Conservation (phyloP, 2,113 vertebrate genomes). For the Atrichornis clamosus region DNA sequence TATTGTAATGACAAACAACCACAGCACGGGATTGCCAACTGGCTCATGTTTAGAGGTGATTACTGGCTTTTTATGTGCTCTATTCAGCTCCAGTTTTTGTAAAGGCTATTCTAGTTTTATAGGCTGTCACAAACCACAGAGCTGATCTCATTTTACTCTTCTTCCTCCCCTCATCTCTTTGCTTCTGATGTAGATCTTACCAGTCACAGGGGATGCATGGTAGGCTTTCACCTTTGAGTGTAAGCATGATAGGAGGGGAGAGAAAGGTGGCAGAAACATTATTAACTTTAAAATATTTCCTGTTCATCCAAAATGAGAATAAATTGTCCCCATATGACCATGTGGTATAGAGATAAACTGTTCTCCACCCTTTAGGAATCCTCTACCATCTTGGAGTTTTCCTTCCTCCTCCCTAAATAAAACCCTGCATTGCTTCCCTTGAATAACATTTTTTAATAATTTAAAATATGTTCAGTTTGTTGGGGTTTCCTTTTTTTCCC, state of each 20-base stretch:
- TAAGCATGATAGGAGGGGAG: constrained; percentile 19
- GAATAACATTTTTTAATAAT: constrained; percentile 3
- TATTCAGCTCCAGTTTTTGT: background rate
- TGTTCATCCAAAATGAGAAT: constrained; percentile 55
- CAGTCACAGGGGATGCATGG: constrained; percentile 1
- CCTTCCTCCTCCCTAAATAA: constrained; percentile 1
- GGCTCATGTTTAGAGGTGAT: background rate
- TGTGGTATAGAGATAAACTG: background rate
- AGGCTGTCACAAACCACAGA: constrained; percentile 32
- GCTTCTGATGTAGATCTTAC: constrained; percentile 43
- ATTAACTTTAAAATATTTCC: constrained; percentile 67
- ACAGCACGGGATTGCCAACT: background rate
- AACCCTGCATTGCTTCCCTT: background rate
- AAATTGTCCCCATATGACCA: constrained; percentile 55
- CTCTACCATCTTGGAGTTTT: background rate
- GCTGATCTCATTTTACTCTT: constrained; percentile 16
- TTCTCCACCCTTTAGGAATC: constrained; percentile 10
- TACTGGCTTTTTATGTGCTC: background rate
- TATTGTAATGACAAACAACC: background rate
- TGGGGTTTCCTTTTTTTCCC: background rate
- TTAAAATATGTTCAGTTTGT: background rate
- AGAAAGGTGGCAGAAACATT: constrained; percentile 44
- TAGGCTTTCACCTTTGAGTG: constrained; percentile 60
- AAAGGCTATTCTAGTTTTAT: constrained; percentile 29
- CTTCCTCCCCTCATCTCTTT: background rate